Evolutionary conservation across 2,113 vertebrate genomes (phyloP).

Genomic region (Indicator indicator): DNA sequence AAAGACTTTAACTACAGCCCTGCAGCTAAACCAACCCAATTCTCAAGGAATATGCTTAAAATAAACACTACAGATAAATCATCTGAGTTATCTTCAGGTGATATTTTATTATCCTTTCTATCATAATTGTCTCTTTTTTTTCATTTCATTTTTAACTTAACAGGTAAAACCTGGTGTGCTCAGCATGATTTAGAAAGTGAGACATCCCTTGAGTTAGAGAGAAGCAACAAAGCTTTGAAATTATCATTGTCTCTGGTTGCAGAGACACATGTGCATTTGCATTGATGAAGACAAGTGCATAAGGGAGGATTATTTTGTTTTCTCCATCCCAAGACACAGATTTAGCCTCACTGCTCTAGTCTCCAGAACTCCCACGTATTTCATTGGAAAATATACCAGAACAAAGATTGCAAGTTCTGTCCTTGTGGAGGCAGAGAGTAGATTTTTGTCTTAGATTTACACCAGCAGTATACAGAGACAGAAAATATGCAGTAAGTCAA

Average conservation of each 20-base stretch:
- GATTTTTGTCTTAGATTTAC: conserved; percentile 35
- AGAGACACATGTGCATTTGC: conserved; percentile 11
- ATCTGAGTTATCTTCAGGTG: conserved; percentile 44
- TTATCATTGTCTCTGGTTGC: not conserved
- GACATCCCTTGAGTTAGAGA: not conserved
- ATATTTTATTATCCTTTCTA: conserved; percentile 32
- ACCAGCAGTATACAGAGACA: conserved; percentile 18
- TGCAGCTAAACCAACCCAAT: not conserved
- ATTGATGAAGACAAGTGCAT: not conserved
- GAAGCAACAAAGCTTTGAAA: conserved; percentile 12
- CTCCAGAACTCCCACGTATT: conserved; percentile 6
- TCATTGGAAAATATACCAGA: conserved; percentile 43
- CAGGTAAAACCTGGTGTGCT: not conserved
- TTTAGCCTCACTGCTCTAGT: not conserved
- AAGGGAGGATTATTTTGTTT: conserved; percentile 17
- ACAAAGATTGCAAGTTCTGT: conserved; percentile 12
- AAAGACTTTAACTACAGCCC: not conserved
- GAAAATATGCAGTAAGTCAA: conserved; percentile 20
- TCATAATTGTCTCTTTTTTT: conserved; percentile 32
- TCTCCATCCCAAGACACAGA: not conserved
- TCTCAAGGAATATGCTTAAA: not conserved
- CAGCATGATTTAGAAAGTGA: conserved; percentile 35
- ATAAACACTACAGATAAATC: conserved; percentile 24
- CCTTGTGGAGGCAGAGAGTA: conserved; percentile 33
- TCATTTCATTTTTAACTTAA: conserved; percentile 7